phyloP scores from a whole-genome alignment of 2,113 vertebrate genomes.

The Seriola dumerili region DNA sequence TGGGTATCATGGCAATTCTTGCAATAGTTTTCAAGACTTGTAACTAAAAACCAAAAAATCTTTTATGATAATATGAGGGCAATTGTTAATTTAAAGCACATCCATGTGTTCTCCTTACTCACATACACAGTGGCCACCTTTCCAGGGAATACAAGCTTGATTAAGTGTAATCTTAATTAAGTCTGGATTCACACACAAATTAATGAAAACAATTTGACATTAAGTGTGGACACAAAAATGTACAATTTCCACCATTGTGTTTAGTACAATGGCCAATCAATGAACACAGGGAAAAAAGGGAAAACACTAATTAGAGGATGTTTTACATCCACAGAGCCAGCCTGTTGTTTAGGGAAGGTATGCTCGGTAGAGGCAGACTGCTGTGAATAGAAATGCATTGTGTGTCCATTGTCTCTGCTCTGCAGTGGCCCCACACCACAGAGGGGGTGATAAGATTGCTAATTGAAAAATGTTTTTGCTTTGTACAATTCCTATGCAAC shows the following conservation, averaged over 20 bases:
- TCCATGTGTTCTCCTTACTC: neutral
- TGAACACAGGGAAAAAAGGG: constrained; percentile 57
- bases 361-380: constrained; percentile 27
- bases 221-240: constrained; percentile 30
- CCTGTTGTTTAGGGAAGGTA: constrained; percentile 50
- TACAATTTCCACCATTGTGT: constrained; percentile 70
- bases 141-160: neutral
- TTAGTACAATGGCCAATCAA: constrained; percentile 73
- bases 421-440: constrained; percentile 31
- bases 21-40: neutral
- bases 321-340: constrained; percentile 42
- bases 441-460: constrained; percentile 45
- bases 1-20: neutral
- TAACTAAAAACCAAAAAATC: neutral
- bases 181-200: constrained; percentile 39
- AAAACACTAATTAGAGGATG: constrained; percentile 73
- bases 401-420: constrained; percentile 46
- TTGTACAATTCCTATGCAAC: constrained; percentile 27
- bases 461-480: constrained; percentile 55
- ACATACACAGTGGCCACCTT: neutral
- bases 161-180: constrained; percentile 59
- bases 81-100: neutral
- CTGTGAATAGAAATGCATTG: constrained; percentile 37
- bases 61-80: neutral
- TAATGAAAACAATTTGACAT: constrained; percentile 50